Evolutionary conservation across 2,797 vertebrate species (phyloP), one percentile per base, ranked within the genome.

Genomic region (Melanotaenia pygmaea): DNA sequence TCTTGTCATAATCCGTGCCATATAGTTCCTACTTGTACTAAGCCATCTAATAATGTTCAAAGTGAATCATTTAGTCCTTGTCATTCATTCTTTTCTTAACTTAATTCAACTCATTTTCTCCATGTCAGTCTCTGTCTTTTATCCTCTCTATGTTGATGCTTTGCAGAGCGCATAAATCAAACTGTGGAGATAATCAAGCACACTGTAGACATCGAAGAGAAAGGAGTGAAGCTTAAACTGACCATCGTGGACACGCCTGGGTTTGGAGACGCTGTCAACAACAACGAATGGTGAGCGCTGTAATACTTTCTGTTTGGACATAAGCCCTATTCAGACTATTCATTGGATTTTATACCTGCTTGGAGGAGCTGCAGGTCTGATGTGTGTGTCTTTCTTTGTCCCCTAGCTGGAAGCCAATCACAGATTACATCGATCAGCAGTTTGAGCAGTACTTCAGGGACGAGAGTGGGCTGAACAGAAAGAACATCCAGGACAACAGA

Each of bases 371-470:
- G 74, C 47, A 77, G 8, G 61, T 83, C 54, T n/a, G 20, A 47
- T 76, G 13, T 85, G 45, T 59, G 66, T 54, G 68, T 86, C 66
- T 87, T 53, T 89, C 67, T 90, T 38, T 89, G 47, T 86, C 38
- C 53, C 59, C 9, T 81, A 99, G 98, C 91, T 99, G 98, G 98
- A 99, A 97, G 90, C 95, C 97, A 9, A 97, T 99, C 91, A 98
- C 97, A 0, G 98, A 99, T 88, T 99, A 99, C 68, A 97, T 99
- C 16, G 97, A 99, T 89, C 98, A 99, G 92, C 98, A 99, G 93
- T 99, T 99, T 75, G 98, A 99, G 59, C 98, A 99, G 73, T 99
- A 99, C 86, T 99, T 99, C 92, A 96, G 98, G 16, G 98, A 99
- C 1, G 98, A 99, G 91, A 99, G 98, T 0, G 98, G 98, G 28